Percentiles rank a stretch among this genome's conserved stretches.
These are phyloP conservation scores for Euwallacea fornicatus DNA, from an alignment of 1,140 invertebrate species.

Conservation along the genomic window DNA sequence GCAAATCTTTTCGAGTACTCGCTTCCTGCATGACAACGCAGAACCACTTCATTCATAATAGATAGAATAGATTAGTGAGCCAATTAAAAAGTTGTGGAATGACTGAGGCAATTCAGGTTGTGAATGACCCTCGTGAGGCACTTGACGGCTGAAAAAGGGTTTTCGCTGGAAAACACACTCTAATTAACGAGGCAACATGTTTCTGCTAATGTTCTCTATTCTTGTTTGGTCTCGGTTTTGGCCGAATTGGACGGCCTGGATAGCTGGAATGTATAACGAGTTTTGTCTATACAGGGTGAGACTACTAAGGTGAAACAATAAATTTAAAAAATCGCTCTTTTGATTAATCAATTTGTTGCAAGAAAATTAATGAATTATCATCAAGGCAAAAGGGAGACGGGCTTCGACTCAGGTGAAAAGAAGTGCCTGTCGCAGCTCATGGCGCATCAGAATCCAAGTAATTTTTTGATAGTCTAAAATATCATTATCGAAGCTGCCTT, in stretches of 20 bases:
- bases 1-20: neutral
- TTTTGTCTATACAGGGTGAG: too few species aligned
- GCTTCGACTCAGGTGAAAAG: too few species aligned
- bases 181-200: conserved; percentile 37
- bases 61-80: conserved; percentile 36
- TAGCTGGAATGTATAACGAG: neutral
- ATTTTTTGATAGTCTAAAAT: too few species aligned
- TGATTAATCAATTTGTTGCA: too few species aligned
- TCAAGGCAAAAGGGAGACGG: too few species aligned
- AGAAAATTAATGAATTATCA: too few species aligned
- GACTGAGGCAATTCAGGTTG: conserved; percentile 27
- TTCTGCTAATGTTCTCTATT: conserved; percentile 27
- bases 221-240: conserved; percentile 15
- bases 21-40: conserved; percentile 15
- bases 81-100: conserved; percentile 35
- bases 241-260: conserved; percentile 7
- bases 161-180: conserved; percentile 31
- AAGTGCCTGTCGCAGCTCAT: too few species aligned
- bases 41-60: conserved; percentile 31
- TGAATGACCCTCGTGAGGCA: conserved; percentile 27
- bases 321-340: too few species aligned
- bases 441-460: too few species aligned
- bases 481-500: too few species aligned
- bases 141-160: conserved; percentile 31
- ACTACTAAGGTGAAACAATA: too few species aligned